Conservation (phyloP, 2,797 vertebrate genomes). For the Salmo trutta region DNA sequence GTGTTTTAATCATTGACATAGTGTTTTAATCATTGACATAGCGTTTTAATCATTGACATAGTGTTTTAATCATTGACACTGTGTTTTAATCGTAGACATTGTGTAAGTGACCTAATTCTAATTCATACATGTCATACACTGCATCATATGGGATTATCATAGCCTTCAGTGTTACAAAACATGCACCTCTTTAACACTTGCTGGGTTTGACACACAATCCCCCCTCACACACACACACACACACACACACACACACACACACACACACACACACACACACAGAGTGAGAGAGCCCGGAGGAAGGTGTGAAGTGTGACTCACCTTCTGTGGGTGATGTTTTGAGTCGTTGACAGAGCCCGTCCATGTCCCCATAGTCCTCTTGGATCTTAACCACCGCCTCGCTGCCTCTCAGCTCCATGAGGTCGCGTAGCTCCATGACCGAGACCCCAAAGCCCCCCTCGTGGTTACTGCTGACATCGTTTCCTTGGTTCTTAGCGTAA, state of each 20-base stretch:
- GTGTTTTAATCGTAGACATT: not conserved
- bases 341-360: slow-evolving; percentile 93
- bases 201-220: not conserved
- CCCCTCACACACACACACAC: not conserved
- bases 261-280: not conserved
- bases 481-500: slow-evolving; percentile 99
- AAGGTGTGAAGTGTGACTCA: slow-evolving; percentile 63
- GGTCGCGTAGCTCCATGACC: slow-evolving; percentile 90
- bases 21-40: too few species aligned
- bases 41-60: too few species aligned
- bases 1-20: too few species aligned
- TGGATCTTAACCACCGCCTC: slow-evolving; percentile 97
- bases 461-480: slow-evolving; percentile 82
- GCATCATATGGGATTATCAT: not conserved
- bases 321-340: slow-evolving; percentile 96
- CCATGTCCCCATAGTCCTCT: slow-evolving; percentile 90
- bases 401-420: slow-evolving; percentile 96
- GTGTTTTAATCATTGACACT: too few species aligned
- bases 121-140: not conserved
- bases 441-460: slow-evolving; percentile 90
- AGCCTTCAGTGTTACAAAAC: not conserved
- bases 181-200: too few species aligned
- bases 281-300: not conserved
- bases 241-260: slow-evolving; percentile 7
- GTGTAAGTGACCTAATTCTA: not conserved